Evolutionary conservation across 2,113 vertebrate genomes (phyloP).

Genomic region (Pelmatolapia mariae): DNA sequence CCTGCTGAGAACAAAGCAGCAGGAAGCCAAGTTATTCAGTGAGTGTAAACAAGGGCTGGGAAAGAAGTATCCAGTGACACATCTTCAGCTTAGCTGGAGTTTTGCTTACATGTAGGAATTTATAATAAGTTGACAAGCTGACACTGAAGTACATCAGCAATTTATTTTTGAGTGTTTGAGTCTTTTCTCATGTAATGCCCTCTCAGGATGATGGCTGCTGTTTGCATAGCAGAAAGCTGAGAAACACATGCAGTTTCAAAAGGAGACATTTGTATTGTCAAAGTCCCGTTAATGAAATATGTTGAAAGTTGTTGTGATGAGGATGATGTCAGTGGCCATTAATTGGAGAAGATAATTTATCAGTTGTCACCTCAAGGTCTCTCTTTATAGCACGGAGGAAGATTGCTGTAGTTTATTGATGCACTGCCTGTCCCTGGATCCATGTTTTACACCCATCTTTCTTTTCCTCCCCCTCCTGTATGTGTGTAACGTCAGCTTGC

Average conservation of each 20-base stretch:
- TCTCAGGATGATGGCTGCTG: not conserved
- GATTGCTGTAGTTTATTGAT: constrained; percentile 4
- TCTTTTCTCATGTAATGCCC: not conserved
- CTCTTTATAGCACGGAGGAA: not conserved
- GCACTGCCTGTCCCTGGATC: not conserved
- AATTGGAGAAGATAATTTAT: not conserved
- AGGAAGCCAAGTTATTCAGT: not conserved
- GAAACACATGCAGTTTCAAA: not conserved
- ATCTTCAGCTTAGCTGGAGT: not conserved
- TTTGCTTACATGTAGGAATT: not conserved
- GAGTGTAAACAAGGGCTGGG: not conserved
- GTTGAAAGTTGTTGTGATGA: not conserved
- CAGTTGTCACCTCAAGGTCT: not conserved
- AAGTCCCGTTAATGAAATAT: not conserved
- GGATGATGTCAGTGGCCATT: constrained; percentile 28
- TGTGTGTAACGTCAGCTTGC: constrained; percentile 79
- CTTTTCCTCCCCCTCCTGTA: not conserved
- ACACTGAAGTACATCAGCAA: not conserved
- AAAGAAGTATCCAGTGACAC: not conserved
- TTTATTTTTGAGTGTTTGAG: not conserved
- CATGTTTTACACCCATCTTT: not conserved
- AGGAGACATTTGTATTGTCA: not conserved
- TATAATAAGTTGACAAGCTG: not conserved
- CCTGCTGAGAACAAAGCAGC: not conserved
- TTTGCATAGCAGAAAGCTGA: not conserved